Base-by-base conservation (phyloP, 2,888 invertebrate genomes). In the Neoascia interrupta region DNA sequence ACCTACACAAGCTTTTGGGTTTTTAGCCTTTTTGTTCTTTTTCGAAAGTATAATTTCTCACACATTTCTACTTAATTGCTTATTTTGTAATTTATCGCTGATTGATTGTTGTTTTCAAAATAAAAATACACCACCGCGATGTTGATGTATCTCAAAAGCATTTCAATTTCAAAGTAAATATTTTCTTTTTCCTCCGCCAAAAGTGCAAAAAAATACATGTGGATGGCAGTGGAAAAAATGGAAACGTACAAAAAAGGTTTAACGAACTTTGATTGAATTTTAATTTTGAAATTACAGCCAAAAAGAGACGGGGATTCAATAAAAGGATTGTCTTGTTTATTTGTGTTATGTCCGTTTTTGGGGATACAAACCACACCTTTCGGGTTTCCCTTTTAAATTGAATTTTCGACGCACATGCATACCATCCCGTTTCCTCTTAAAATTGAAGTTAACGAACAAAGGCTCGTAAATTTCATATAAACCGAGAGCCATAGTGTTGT, bases 281-380 rank as follows among this genome's bases (percentile, higher is more conserved):
- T 41, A 60, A 66, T 53, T 54, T 54, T 31, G 19, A 72, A 72
- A 43, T 60, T 66, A 36, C 26, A 23, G 8, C 41, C 37, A 26
- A 6, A 68, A 60, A 45, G 16, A 53, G 15, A 43, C 34, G 37
- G 23, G n/a, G n/a, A 64, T 26, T 60, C 53, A 76, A 76, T 72
- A 76, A 72, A 76, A 73, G 79, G 73, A 68, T 66, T 54, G 66
- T 21, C 49, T 49, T 79, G 61, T 70, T 70, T 72, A 66, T 68
- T 47, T 53, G 39, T 47, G 23, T 54, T 28, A 54, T 56, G 66
- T 79, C 68, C 79, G 66, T 79, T 73, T 79, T 79, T 28, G 76
- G 69, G 43, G n/a, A n/a, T n/a, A n/a, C 19, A 28, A 64, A 56
- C 79, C 79, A 79, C 79, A 79, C 79, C 79, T 79, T 79, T 56